These are phyloP conservation scores for Acanthisitta chloris DNA, from an alignment of 2,113 vertebrate species.

Conservation along the genomic window DNA sequence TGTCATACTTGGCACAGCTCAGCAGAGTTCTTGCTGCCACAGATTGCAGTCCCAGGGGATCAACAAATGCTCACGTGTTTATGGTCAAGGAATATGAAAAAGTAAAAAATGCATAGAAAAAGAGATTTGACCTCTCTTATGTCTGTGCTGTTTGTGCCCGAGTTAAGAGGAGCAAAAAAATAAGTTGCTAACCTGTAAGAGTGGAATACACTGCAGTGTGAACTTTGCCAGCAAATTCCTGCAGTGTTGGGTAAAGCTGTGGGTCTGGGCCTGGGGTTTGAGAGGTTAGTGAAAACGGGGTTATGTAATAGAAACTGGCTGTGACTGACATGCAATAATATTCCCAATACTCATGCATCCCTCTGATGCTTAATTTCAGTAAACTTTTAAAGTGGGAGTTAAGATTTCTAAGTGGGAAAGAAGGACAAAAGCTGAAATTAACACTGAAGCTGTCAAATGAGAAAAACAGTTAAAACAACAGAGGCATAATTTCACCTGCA, in stretches of 20 bases:
- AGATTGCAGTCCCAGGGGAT: background rate
- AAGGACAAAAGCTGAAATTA: background rate
- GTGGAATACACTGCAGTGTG: background rate
- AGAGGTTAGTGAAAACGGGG: background rate
- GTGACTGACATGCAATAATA: background rate
- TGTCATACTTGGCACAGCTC: background rate
- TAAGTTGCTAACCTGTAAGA: background rate
- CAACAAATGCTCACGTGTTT: background rate
- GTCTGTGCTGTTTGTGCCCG: background rate
- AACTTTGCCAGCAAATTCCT: background rate
- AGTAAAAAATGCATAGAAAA: background rate
- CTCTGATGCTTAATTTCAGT: background rate
- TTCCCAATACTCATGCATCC: background rate
- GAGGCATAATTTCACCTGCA: background rate
- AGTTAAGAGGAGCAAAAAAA: background rate
- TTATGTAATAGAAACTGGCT: background rate
- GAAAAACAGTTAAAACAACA: background rate
- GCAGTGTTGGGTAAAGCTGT: background rate
- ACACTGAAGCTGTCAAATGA: background rate
- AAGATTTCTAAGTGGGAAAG: background rate
- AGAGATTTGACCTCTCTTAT: background rate
- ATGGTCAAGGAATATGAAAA: background rate
- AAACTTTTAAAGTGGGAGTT: background rate
- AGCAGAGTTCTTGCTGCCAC: background rate
- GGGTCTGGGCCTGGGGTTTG: background rate